Conservation (phyloP, 2,888 invertebrate genomes). For the Sthenelais limicola region DNA sequence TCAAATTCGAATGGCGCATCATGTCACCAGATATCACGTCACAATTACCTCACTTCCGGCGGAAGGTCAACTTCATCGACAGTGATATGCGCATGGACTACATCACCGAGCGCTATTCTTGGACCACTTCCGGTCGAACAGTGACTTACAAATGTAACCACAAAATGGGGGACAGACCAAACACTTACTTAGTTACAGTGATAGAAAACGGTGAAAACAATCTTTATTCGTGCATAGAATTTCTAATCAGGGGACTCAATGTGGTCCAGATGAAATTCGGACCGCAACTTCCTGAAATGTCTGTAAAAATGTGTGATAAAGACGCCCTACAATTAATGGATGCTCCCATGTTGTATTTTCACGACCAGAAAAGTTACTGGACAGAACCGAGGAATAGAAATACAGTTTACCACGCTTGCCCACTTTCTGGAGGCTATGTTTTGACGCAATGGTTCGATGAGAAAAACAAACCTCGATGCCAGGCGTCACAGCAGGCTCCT, state of each 20-base stretch:
- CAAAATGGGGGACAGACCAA: neutral
- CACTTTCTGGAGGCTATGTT: constrained; percentile 19
- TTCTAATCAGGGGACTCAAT: constrained; percentile 15
- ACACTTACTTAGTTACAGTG: constrained; percentile 9
- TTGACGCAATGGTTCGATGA: constrained; percentile 16
- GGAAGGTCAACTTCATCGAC: constrained; percentile 19
- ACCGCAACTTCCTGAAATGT: neutral
- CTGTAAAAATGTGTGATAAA: constrained; percentile 1
- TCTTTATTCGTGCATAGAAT: constrained; percentile 15
- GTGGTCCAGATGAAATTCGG: constrained; percentile 26
- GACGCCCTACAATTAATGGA: constrained; percentile 8
- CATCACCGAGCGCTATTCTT: neutral
- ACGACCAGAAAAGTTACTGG: constrained; percentile 29
- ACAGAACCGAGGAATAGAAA: constrained; percentile 27
- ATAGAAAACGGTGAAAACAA: neutral
- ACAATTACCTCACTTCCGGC: constrained; percentile 29
- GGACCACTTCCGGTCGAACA: neutral
- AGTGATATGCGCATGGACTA: constrained; percentile 30
- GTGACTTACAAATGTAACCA: neutral
- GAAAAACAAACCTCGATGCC: neutral
- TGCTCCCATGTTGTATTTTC: constrained; percentile 23
- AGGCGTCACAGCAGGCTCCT: constrained; percentile 1
- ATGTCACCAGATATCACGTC: constrained; percentile 22
- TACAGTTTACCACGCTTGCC: constrained; percentile 8
- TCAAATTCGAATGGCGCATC: constrained; percentile 12